Evolutionary conservation across 2,797 vertebrate genomes (phyloP), one percentile per base, ranked within the genome.

Genomic region (Chanos chanos): DNA sequence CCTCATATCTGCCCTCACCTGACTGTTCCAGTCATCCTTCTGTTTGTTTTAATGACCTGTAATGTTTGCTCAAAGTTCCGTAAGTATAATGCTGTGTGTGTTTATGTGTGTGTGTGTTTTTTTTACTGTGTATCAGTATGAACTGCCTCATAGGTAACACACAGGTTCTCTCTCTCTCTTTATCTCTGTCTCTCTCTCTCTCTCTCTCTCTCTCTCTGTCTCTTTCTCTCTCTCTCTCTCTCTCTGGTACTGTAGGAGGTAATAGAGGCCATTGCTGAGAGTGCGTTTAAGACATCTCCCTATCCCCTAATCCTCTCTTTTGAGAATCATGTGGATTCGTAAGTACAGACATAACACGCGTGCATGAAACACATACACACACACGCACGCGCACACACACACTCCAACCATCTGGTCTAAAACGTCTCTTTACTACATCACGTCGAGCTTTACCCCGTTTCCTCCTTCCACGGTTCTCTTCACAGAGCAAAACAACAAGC

Each of bases 241-340:
- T 37, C 3, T 58, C 31, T 63, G 21, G 3, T 0, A 10, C 59
- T 78, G 59, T 70, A 94, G 77, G 94, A 95, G 3, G 94, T 95
- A 58, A 92, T 96, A 0, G 94, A 96, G 72, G 94, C 94, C 16
- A 96, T 96, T 0, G 94, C 94, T 0, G 94, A 96, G 78, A 90
- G 88, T 0, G 92, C 94, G 0, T 96, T 96, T 72, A 96, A 95
- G 82, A 89, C 92, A 1, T 95, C 94, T 0, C 86, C 82, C 0
- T 96, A 92, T 67, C 94, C 94, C 0, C 60, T 96, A 68, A 92
- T 95, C 76, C 90, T 96, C 5, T 96, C 94, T 24, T 96, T 96
- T 4, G 94, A 96, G 80, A 96, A 96, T 79, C 94, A 96, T 3
- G 94, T 96, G 0, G 94, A 95, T 75, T 95, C 94, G 94, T 96